phyloP scores from a whole-genome alignment of 1,140 invertebrate genomes.

The Drosophila sechellia region DNA sequence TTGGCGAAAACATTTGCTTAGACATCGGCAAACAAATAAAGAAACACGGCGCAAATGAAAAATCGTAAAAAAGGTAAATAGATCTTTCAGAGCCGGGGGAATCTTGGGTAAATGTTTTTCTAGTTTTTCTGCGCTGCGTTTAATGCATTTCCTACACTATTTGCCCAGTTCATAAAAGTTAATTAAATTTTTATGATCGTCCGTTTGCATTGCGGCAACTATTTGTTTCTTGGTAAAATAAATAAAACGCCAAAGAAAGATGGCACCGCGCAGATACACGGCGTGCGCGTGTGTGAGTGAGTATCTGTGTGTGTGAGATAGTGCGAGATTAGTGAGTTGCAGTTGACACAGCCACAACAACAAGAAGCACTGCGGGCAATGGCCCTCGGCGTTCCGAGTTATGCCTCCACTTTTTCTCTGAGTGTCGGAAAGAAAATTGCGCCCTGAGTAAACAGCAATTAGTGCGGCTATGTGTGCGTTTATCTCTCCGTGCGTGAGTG shows the following conservation, averaged over 20 bases:
- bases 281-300: slow-evolving; percentile 5
- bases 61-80: slow-evolving; percentile 54
- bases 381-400: slow-evolving; percentile 30
- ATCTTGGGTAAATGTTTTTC: slow-evolving; percentile 39
- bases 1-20: slow-evolving; percentile 61
- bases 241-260: slow-evolving; percentile 59
- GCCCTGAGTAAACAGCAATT: slow-evolving; percentile 75
- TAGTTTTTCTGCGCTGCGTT: slow-evolving; percentile 39
- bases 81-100: slow-evolving; percentile 12
- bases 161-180: slow-evolving; percentile 80
- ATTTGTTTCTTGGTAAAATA: slow-evolving; percentile 75
- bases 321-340: slow-evolving; percentile 65
- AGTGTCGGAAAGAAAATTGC: slow-evolving; percentile 76
- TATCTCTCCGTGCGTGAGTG: slow-evolving; percentile 48
- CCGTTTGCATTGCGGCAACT: slow-evolving; percentile 28
- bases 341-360: slow-evolving; percentile 34
- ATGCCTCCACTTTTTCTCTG: slow-evolving; percentile 13
- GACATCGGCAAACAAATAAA: slow-evolving; percentile 52
- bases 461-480: slow-evolving; percentile 51
- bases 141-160: slow-evolving; percentile 62
- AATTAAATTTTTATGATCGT: slow-evolving; percentile 80
- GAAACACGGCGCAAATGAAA: slow-evolving; percentile 55
- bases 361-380: slow-evolving; percentile 18
- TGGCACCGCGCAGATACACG: slow-evolving; percentile 31
- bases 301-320: slow-evolving; percentile 25